A percentile compares a stretch with the other conserved stretches of the same genome.
These are phyloP conservation scores for Rotaria magnacalcarata DNA, from an alignment of 2,888 invertebrate genomes.

Conservation along the genomic window DNA sequence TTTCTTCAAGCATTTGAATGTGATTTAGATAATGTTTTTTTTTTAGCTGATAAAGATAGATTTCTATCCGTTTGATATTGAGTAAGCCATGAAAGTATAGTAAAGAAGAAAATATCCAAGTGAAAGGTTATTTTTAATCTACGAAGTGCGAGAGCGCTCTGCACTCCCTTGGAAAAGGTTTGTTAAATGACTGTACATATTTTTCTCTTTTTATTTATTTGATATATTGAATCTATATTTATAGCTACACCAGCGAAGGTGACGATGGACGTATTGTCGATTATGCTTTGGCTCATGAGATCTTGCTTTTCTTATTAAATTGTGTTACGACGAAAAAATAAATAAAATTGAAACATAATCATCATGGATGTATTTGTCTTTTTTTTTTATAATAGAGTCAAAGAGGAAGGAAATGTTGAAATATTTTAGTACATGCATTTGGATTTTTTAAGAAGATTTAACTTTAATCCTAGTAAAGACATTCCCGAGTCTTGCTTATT, in stretches of 20 bases:
- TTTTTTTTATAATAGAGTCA: no score
- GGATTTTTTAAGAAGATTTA: no score
- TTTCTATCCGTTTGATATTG: neutral
- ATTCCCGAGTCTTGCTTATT: no score
- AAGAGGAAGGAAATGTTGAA: no score
- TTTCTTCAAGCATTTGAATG: no score
- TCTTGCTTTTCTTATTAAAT: neutral
- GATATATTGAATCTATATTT: slow-evolving; percentile 48
- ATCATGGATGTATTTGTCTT: neutral
- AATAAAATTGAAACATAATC: neutral
- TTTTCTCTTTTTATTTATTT: neutral
- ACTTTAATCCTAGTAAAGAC: no score
- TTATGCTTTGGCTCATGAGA: neutral
- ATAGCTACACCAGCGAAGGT: slow-evolving; percentile 84
- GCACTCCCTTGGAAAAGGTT: slow-evolving; percentile 84
- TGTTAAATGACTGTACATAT: neutral
- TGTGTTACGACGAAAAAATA: neutral
- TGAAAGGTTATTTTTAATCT: slow-evolving; percentile 97
- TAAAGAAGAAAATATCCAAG: slow-evolving; percentile 89
- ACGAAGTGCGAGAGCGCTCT: slow-evolving; percentile 74
- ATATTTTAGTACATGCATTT: no score
- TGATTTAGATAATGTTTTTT: no score
- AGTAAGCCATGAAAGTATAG: slow-evolving; percentile 53
- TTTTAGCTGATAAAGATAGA: neutral
- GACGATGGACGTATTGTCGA: slow-evolving; percentile 86